These are phyloP conservation scores for Papio anubis DNA, from an alignment of 2,113 vertebrate genomes.

Conservation along the genomic window DNA sequence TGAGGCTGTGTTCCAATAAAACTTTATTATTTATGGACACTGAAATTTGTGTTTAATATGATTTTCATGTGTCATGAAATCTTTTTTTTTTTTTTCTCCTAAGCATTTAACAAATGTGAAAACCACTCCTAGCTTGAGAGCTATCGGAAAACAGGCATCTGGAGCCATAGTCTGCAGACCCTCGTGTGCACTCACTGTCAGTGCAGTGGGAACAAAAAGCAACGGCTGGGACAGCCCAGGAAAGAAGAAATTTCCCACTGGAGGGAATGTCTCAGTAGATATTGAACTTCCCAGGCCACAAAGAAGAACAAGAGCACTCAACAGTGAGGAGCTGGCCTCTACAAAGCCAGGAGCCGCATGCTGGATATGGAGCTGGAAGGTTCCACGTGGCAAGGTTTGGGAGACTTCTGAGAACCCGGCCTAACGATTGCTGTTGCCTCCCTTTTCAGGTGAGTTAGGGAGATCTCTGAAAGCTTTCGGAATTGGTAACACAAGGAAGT, in stretches of 20 bases:
- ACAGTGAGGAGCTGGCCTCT: background rate
- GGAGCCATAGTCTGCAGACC: background rate
- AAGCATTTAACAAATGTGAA: background rate
- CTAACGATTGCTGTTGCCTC: background rate
- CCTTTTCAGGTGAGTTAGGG: background rate
- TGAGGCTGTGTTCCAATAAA: background rate
- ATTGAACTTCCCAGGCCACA: background rate
- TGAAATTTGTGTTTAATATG: background rate
- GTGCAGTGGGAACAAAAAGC: background rate
- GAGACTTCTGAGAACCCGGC: background rate
- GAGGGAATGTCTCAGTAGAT: too few relatives aligned
- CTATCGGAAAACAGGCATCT: background rate
- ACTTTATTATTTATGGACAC: background rate
- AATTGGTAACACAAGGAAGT: background rate
- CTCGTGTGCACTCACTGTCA: background rate
- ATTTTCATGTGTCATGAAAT: background rate
- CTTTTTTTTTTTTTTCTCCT: background rate
- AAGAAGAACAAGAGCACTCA: background rate
- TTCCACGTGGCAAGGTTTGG: background rate
- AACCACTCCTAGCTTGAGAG: background rate
- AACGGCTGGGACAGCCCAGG: accelerated
- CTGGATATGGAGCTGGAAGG: background rate
- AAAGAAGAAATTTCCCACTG: background rate
- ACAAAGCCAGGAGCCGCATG: accelerated
- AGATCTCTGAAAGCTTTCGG: background rate